Base-by-base conservation (phyloP, 2,113 vertebrate species). In the Capreolus pygargus region DNA sequence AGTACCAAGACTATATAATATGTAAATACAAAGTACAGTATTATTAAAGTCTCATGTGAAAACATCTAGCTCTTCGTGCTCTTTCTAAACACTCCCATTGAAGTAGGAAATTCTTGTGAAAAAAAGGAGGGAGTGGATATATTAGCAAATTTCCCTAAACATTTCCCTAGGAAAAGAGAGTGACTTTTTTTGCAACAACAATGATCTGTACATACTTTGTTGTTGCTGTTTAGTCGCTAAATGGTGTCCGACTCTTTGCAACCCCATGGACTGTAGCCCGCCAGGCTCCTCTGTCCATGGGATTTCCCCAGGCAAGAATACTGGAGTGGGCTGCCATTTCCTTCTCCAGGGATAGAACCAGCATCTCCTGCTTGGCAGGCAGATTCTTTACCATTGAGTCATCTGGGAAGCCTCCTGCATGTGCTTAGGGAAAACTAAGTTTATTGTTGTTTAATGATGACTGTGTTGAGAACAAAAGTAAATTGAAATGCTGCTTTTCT, bases 21-120 rank as follows among this genome's bases (percentile, higher is more conserved):
- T 85, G 54, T 86, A 92, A 96, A 92, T 86, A 86, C 33, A 94
- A 89, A 94, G 33, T 25, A 88, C 43, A 70, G 13, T 93, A 67
- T 93, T 94, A 96, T 92, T 97, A 94, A 95, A 97, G 10, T 87
- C 61, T 87, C 61, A 64, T 74, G 28, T 91, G 81, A 89, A 94
- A 92, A 76, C 36, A 61, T 85, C 52, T 87, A 94, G 43, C 25
- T 88, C n/a, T 54, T 93, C 81, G 79, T 82, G 64, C 91, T 87
- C 36, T 90, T 92, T 96, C 52, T 97, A 82, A 87, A 89, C 91
- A 95, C 92, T 87, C 70, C 25, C 14, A 27, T 0, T 87, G 50
- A 95, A 89, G 67, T n/a, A 45, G 27, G 30, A 94, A 84, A 90
- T 91, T 86, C 25, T 57, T 74, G 39, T 67, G 27, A 23, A 58